Base-by-base conservation (phyloP, 1,140 invertebrate genomes). In the Metopolophium dirhodum region DNA sequence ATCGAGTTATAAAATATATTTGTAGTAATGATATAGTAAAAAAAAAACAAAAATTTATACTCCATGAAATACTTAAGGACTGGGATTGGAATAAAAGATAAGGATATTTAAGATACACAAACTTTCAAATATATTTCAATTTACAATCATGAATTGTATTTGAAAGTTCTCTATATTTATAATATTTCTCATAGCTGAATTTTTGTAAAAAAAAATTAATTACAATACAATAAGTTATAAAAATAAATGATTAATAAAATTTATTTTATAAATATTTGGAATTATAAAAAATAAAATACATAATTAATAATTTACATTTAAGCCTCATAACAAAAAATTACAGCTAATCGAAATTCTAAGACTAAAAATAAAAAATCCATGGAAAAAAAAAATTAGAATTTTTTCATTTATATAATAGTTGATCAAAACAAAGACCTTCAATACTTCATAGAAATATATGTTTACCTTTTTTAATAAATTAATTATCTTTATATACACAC, bases 281-380 rank as follows among this genome's bases (percentile, higher is more conserved):
- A 22, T 49, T 45, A 89, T 89, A 54, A 89, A 30, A 88, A 89
- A 54, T 54, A 89, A 51, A 89, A 89, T 89, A 89, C 49, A 89
- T 23, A 37, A 89, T 86, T 30, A 30, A n/a, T 30, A 87, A 87
- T 87, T 87, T 87, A 49, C 49, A 89, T 54, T 89, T 30, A 26
- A 41, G 2, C 11, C 26, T 26, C 47, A 26, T 9, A 47, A 82
- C 26, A 82, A 91, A 91, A 92, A 92, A 92, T 82, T 23, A 83
- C 90, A 92, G 90, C 90, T 92, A 92, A 83, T 83, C 23, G 68
- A 82, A 92, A 83, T 77, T 83, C 90, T 82, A 83, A 92, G 35
- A 82, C 68, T 83, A 83, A 49, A 83, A 92, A 45, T 83, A 92
- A 92, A 92, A 92, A 92, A 92, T 92, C 90, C 90, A 92, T 35